Evolutionary conservation across 2,797 vertebrate genomes (phyloP), one percentile per base, ranked within the genome.

Genomic region (Nannoperca australis): DNA sequence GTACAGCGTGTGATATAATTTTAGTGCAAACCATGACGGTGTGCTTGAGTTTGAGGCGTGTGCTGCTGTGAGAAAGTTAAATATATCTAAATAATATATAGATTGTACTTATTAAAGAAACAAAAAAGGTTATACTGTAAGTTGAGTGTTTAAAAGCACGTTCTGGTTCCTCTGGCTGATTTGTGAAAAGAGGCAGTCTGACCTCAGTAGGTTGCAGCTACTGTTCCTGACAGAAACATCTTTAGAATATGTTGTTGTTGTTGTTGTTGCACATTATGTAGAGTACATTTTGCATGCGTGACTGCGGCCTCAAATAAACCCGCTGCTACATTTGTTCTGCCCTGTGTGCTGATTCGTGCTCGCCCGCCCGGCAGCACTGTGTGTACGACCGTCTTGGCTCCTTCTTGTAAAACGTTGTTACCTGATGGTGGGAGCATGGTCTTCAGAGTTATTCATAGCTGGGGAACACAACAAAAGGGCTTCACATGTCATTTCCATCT

Each of bases 71-170:
- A 30, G 63, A 24, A 70, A 71, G 30, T 71, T 82, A 81, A 82
- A 67, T 70, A 85, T 88, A 92, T 88, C 89, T 88, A 50, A 89
- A 83, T 82, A 73, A 84, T 81, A 85, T 65, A 86, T 89, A 91
- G 76, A 92, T 84, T 86, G 24, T 88, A 87, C 89, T 82, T 91
- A 90, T 91, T 70, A 71, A 90, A 88, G 74, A 85, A 51, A 45
- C 24, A 14, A 78, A 53, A 44, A 51, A 67, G 10, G 14, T 40
- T 82, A 76, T 81, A 81, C 79, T 87, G 71, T 81, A 84, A 76
- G 93, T 89, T 91, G 92, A 90, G 60, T 20, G 83, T 92, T 94
- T 92, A 77, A 90, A 93, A 89, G 86, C 89, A 88, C 62, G 84
- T 70, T 83, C 49, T 79, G 81, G 80, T 88, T 88, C 62, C 65